Evolutionary conservation across 2,797 vertebrate species (phyloP), one percentile per base, ranked within the genome.

Genomic region (Erethizon dorsatum): DNA sequence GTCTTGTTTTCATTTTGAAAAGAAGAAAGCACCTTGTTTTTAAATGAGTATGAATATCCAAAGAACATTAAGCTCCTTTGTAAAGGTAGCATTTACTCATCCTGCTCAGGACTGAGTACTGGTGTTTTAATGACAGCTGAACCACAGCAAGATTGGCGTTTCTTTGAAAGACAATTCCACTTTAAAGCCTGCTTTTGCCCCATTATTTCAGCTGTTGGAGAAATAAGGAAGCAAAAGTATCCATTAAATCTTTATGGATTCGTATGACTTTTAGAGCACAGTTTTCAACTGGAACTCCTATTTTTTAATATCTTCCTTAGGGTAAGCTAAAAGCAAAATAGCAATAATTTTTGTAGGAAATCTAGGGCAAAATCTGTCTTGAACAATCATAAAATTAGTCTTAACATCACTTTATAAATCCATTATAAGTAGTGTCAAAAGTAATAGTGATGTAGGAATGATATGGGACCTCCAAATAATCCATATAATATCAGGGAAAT

Each of bases 291-390:
- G 47, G 90, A 97, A 93, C 13, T 89, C 86, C 9, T 57, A 14
- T 83, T 94, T 88, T 69, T 65, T 91, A 75, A 54, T 90, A 56
- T n/a, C 4, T 83, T 87, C 67, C 28, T 84, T n/a, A 90, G 26
- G n/a, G 18, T 57, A 92, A 26, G 33, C 45, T 94, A n/a, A 85
- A 88, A 95, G 15, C 26, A 83, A 96, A 96, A 63, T 63, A 96
- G 73, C 33, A 95, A 54, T 52, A 65, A 69, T 82, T 79, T 94
- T 47, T 93, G 2, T 65, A 83, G 26, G 37, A 63, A 91, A 91
- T 45, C 6, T 86, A 86, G 13, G 26, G 47, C 75, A 78, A 92
- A 97, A 79, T 89, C 24, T 89, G 6, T 50, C 13, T 93, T 86
- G 22, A 86, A 71, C 56, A 91, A 67, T 92, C 75, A 94, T 7